phyloP scores from a whole-genome alignment of 2,888 invertebrate genomes.

The Cataglyphis cursor region DNA sequence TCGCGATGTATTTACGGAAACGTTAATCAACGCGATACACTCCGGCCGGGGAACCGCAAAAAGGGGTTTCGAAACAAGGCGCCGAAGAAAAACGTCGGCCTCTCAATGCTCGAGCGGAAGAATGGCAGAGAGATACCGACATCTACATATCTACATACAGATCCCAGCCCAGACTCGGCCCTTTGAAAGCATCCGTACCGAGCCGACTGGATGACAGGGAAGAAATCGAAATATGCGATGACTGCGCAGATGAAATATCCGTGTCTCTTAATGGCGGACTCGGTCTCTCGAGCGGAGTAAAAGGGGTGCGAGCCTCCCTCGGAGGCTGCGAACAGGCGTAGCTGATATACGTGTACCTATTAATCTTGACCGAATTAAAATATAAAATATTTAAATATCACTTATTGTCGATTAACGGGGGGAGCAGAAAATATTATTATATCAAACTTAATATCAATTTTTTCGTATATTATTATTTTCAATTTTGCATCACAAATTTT shows the following conservation, averaged over 20 bases:
- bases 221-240: constrained; percentile 84
- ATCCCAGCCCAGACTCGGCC: constrained; percentile 67
- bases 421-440: background rate
- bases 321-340: constrained; percentile 57
- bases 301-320: constrained; percentile 63
- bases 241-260: constrained; percentile 83
- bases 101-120: constrained; percentile 50
- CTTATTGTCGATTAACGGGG: background rate
- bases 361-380: background rate
- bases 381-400: background rate
- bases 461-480: too few species aligned
- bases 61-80: constrained; percentile 68
- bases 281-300: constrained; percentile 67
- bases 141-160: constrained; percentile 71
- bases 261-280: constrained; percentile 80
- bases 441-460: too few species aligned
- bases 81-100: constrained; percentile 72
- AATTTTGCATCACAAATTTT: too few species aligned
- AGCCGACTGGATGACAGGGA: constrained; percentile 81
- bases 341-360: constrained; percentile 23
- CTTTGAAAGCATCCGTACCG: constrained; percentile 79
- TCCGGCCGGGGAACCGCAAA: constrained; percentile 14
- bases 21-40: constrained; percentile 50
- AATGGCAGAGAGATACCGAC: constrained; percentile 61
- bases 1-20: constrained; percentile 41